Base-by-base conservation (phyloP, 2,113 vertebrate genomes). In the Callaeas wilsoni region DNA sequence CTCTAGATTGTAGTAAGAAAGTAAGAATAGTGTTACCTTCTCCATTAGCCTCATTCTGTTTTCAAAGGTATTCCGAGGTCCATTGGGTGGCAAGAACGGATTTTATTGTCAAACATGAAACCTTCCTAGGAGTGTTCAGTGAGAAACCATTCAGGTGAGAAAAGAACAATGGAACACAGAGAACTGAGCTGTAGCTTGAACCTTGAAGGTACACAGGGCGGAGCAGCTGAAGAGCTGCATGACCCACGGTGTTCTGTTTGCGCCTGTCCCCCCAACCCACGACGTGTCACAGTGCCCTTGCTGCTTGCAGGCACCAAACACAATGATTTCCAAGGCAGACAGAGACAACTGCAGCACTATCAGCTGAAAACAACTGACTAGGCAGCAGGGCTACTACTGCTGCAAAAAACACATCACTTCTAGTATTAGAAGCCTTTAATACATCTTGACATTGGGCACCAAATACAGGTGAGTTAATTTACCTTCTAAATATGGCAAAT, bases 81-180 rank as follows among this genome's bases (percentile, higher is more conserved):
- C 89, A 85, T 2, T 77, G 78, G 55, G 88, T 81, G 22, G 33
- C 13, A 80, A 39, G 13, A 92, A 82, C 56, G 62, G 47, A 67
- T 83, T 93, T 93, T 47, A 73, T 23, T 62, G 82, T 80, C 76
- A 79, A 90, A 87, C 16, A 29, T 4, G 25, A 63, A 91, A 65
- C 60, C 35, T 81, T 86, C 55, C 60, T 10, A 19, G 69, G 64
- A 94, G 87, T 11, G 46, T 76, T 73, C 29, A 63, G 30, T 42
- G 44, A 92, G 56, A 85, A 89, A 56, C n/a, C 42, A 26, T 16
- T 63, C 15, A 39, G 47, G 71, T 87, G 76, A 63, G 83, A 30
- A 52, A 75, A 32, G 42, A 80, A 79, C 26, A 44, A 13, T 1
- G 7, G 49, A 80, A 47, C 37, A 33, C 22, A 69, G 46, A 37